These are phyloP conservation scores for Crossaster papposus DNA, from an alignment of 53 echinoderm and acorn worm species.

Conservation along the genomic window DNA sequence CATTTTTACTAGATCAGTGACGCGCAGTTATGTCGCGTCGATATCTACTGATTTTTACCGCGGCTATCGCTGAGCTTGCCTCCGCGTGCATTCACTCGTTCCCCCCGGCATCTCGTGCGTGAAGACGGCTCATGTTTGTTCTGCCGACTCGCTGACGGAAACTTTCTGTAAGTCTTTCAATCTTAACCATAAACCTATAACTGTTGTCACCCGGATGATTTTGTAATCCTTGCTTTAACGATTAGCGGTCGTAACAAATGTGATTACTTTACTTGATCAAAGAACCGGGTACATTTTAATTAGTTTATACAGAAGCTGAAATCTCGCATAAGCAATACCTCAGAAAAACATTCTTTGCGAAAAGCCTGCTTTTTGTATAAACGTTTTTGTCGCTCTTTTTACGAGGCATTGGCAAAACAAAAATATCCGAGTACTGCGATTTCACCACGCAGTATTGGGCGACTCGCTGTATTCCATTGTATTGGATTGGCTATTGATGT, in stretches of 20 bases:
- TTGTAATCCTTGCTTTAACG: background rate
- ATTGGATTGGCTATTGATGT: too few species aligned
- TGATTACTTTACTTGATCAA: background rate
- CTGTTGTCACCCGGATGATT: background rate
- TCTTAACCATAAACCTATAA: background rate
- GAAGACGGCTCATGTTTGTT: background rate
- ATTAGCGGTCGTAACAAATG: background rate
- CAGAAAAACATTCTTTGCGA: too few species aligned
- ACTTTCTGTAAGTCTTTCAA: slow-evolving; percentile 3
- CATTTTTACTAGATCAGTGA: slow-evolving; percentile 15
- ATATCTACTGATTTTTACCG: background rate
- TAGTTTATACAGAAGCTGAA: too few species aligned
- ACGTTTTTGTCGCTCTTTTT: too few species aligned
- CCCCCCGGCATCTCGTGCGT: background rate
- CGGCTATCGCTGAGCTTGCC: background rate
- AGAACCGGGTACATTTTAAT: too few species aligned
- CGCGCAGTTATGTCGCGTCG: background rate
- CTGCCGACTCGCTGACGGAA: background rate
- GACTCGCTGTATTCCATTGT: too few species aligned
- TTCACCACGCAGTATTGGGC: too few species aligned
- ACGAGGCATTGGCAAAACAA: too few species aligned
- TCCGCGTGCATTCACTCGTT: background rate
- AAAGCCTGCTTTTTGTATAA: too few species aligned
- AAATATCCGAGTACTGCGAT: too few species aligned
- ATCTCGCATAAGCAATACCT: too few species aligned